Percentiles rank a stretch among this genome's conserved stretches.
These are phyloP conservation scores for Adelosebastes latens DNA, from an alignment of 2,797 vertebrate species.

Conservation along the genomic window DNA sequence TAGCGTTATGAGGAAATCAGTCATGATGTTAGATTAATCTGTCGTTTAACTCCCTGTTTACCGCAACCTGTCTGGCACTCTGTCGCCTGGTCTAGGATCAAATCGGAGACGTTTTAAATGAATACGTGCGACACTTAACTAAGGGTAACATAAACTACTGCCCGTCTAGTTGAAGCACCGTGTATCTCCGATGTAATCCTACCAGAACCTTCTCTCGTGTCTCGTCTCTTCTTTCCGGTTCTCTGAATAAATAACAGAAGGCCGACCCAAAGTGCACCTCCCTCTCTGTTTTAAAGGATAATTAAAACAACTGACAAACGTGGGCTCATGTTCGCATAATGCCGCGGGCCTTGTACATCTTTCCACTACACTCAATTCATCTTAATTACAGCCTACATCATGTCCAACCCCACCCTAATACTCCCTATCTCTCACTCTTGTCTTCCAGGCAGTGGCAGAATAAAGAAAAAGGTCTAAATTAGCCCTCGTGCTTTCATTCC, in stretches of 20 bases:
- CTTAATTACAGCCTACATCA: conserved; percentile 29
- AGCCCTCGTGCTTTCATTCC: conserved; percentile 16
- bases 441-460: conserved; percentile 23
- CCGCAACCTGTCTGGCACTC: too few species aligned
- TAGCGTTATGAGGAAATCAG: too few species aligned
- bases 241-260: conserved; percentile 46
- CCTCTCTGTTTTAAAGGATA: conserved; percentile 4
- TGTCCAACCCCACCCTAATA: conserved; percentile 16
- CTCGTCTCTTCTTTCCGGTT: conserved; percentile 20
- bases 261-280: conserved; percentile 6
- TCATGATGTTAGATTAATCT: too few species aligned
- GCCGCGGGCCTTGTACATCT: background rate
- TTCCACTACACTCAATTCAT: conserved; percentile 15
- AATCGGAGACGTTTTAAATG: background rate
- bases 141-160: background rate
- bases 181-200: conserved; percentile 14
- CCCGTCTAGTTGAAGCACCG: background rate
- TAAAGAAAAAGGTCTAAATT: conserved; percentile 24
- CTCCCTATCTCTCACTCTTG: background rate
- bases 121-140: background rate
- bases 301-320: conserved; percentile 24
- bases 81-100: too few species aligned
- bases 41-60: too few species aligned
- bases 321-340: background rate
- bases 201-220: conserved; percentile 24